Evolutionary conservation across 2,888 invertebrate genomes (phyloP).

Genomic region (Lydus trimaculatus): DNA sequence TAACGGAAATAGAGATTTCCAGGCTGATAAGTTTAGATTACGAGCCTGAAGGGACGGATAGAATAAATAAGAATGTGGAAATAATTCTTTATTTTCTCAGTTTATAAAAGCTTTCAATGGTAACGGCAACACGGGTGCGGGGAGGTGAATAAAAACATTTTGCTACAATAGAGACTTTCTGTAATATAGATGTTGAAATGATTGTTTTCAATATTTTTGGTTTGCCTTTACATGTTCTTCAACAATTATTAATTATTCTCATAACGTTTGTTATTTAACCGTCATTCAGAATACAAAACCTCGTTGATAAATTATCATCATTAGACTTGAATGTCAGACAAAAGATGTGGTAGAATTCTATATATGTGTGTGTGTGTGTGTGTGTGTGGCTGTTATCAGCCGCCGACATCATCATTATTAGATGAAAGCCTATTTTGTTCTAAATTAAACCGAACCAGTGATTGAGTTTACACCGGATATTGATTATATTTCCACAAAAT

Average conservation of each 20-base stretch:
- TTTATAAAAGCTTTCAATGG: background rate
- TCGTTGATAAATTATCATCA: background rate
- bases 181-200: too few relatives aligned
- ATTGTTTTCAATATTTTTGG: background rate
- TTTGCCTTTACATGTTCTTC: background rate
- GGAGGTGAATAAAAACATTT: too few relatives aligned
- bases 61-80: slow-evolving; percentile 2
- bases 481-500: too few relatives aligned
- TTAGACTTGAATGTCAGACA: background rate
- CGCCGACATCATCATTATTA: background rate
- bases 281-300: background rate
- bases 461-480: too few relatives aligned
- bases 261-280: background rate
- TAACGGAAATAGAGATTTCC: background rate
- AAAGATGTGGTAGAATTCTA: background rate
- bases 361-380: too few relatives aligned
- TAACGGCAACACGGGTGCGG: too few relatives aligned
- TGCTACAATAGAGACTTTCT: too few relatives aligned
- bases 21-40: slow-evolving; percentile 3
- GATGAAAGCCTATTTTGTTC: background rate
- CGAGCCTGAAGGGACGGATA: background rate
- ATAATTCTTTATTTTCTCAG: background rate
- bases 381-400: too few relatives aligned
- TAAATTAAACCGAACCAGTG: background rate
- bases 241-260: slow-evolving; percentile 5